These are phyloP conservation scores for Molossus alvarezi DNA, from an alignment of 2,797 vertebrate genomes.

Conservation along the genomic window DNA sequence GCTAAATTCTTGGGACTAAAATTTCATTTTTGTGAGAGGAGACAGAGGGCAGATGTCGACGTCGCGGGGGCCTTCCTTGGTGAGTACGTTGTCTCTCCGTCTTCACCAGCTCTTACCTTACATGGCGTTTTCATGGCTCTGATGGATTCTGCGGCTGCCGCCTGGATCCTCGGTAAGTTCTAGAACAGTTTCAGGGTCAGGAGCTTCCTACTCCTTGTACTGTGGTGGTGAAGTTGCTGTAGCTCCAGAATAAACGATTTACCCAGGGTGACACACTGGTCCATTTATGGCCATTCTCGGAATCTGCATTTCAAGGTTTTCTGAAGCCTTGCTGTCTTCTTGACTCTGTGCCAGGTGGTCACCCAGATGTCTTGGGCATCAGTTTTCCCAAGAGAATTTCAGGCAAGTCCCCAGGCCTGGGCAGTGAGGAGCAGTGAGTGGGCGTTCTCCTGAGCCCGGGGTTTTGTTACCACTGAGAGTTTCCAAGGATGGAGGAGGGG, in stretches of 20 bases:
- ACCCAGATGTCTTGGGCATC: background rate
- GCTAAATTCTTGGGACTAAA: conserved; percentile 18
- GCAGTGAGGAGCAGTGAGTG: background rate
- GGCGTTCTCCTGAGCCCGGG: background rate
- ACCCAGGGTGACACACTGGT: background rate
- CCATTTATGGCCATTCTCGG: background rate
- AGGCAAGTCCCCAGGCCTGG: background rate
- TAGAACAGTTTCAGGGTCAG: background rate
- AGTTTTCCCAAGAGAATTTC: background rate
- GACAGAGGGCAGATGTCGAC: background rate
- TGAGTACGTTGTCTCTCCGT: background rate
- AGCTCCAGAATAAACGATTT: accelerated
- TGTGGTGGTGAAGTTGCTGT: background rate
- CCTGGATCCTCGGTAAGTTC: background rate
- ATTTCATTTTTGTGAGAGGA: conserved; percentile 36
- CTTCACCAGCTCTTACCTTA: background rate
- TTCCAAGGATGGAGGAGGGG: background rate
- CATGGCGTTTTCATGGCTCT: background rate
- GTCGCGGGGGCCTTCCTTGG: background rate
- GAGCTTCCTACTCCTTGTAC: background rate
- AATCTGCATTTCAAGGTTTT: background rate
- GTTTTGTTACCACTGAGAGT: background rate
- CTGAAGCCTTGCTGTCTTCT: background rate
- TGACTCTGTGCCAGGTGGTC: accelerated
- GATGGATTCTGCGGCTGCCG: background rate